Percentiles rank a stretch among this genome's conserved stretches.
Evolutionary conservation across 2,797 vertebrate genomes (phyloP).

Genomic region (Echiichthys vipera): DNA sequence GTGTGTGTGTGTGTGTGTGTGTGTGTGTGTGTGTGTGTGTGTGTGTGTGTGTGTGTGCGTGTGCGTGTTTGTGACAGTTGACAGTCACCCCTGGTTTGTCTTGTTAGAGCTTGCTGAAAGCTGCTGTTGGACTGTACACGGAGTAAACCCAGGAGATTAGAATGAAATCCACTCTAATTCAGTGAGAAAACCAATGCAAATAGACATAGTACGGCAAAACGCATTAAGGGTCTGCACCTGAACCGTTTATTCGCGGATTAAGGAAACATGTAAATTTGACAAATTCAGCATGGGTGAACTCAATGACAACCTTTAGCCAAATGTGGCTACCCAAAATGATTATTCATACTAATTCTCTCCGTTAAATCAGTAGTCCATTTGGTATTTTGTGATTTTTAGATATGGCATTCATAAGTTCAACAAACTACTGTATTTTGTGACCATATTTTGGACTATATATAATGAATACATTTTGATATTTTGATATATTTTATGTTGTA

Average conservation of each 20-base stretch:
- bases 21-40: conserved; percentile 7
- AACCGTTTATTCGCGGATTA: conserved; percentile 15
- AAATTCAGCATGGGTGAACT: neutral
- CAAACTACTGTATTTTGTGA: neutral
- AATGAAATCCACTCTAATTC: conserved; percentile 31
- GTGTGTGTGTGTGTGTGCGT: neutral
- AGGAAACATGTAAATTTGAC: neutral
- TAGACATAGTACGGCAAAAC: conserved; percentile 9
- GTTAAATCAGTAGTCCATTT: neutral
- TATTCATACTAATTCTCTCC: neutral
- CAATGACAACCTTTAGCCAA: neutral
- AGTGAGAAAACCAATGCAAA: conserved; percentile 21
- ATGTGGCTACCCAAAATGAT: neutral
- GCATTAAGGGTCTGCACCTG: neutral
- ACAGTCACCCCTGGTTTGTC: conserved; percentile 19
- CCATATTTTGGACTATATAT: neutral
- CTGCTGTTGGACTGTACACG: conserved; percentile 40
- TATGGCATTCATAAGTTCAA: neutral
- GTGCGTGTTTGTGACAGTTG: no score
- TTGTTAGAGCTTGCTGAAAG: neutral
- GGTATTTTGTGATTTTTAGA: neutral
- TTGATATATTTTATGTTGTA: neutral
- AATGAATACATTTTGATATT: neutral
- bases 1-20: neutral
- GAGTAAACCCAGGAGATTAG: conserved; percentile 55